phyloP scores from a whole-genome alignment of 92 coral and sea anemone species.

The Blastomussa wellsi region DNA sequence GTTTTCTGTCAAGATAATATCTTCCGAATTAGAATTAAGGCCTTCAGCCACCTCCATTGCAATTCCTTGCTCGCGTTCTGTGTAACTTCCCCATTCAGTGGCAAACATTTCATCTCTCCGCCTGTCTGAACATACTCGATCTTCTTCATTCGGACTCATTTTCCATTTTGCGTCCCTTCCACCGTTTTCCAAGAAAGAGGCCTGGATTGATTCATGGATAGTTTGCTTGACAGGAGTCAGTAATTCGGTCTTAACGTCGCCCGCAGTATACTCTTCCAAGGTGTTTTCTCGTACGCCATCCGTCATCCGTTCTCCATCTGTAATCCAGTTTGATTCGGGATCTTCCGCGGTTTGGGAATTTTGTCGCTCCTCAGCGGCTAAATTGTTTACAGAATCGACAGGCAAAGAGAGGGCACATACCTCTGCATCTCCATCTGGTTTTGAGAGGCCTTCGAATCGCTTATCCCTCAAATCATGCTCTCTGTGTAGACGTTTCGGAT shows the following conservation, averaged over 20 bases:
- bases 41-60: neutral
- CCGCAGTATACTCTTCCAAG: neutral
- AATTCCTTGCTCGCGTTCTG: neutral
- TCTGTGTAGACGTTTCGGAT: neutral
- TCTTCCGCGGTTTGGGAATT: neutral
- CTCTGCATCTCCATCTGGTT: neutral
- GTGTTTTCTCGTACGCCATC: neutral
- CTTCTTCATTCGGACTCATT: neutral
- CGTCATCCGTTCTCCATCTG: no score
- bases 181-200: neutral
- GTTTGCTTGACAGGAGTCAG: conserved; percentile 26
- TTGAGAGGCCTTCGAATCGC: neutral
- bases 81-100: neutral
- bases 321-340: no score
- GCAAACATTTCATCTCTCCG: neutral
- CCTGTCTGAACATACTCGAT: neutral
- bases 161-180: neutral
- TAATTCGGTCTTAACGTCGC: neutral
- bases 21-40: neutral
- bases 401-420: neutral
- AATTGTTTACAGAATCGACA: neutral
- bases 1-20: neutral
- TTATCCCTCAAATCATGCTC: neutral
- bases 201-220: neutral
- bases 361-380: neutral